Base-by-base conservation (phyloP, 2,113 vertebrate genomes). In the Pycnonotus jocosus region DNA sequence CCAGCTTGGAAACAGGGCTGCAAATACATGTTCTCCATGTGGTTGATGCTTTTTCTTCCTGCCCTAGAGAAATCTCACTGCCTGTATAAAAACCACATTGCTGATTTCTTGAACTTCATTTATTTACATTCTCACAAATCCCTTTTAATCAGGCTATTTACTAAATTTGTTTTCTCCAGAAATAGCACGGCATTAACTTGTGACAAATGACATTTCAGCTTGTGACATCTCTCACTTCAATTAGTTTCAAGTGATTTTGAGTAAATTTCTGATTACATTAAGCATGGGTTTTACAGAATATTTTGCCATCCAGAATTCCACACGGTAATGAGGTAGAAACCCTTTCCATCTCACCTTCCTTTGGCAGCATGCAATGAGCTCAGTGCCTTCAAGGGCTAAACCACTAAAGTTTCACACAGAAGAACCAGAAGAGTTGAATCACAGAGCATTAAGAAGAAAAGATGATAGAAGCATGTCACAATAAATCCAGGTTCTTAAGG, bases 221-320 rank as follows among this genome's bases (percentile, higher is more conserved):
- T 70, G 35, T 86, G 93, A 94, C 86, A 96, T 58, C 50, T 76
- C 82, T 94, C 84, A 72, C 69, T 97, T 95, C 77, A 95, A 94
- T 97, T 94, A 95, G 58, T 76, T 96, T 96, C 95, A 95, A 96
- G 50, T 94, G 93, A 96, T 92, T 93, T 74, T 83, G 56, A 95
- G 80, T 78, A 95, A 92, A 92, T 71, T 86, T 88, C 44, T 93
- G 74, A 95, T 95, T 90, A 92, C 35, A 70, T 91, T 92, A 88
- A 91, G 81, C 54, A 70, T 15, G 14, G 12, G 7, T 70, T 94
- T 92, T 68, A 84, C 86, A 73, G 54, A 80, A 64, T 88, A 65
- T 91, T 96, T 96, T 87, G 25, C 20, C n/a, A 48, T 90, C 77
- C 72, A 68, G 71, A 81, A 88, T 92, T 90, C 89, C 61, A 64